Base-by-base conservation (phyloP, 2,797 vertebrate genomes). In the Morus bassanus region DNA sequence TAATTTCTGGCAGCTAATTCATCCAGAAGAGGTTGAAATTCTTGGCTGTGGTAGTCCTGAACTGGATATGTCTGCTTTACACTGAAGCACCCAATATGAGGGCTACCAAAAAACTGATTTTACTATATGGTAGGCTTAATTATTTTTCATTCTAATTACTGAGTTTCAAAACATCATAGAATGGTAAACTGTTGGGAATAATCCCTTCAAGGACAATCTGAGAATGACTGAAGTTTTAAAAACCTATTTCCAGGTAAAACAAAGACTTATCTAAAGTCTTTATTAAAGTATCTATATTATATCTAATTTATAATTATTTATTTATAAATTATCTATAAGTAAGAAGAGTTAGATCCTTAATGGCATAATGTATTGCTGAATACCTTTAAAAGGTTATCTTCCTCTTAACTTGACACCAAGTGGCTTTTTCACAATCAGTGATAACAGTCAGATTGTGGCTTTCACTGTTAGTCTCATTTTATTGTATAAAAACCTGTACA, bases 11-110 rank as follows among this genome's bases (percentile, higher is more conserved):
- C 91, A 99, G 99, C 89, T 99, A 63, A 98, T 99, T 97, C 98
- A 99, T 77, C 99, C 99, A 28, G 99, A 99, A 97, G 99, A 99
- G 93, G 99, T 99, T 94, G 99, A 99, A 98, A 99, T 99, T 97
- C 97, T 99, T 93, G 99, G 99, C 46, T 99, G 99, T 59, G 99
- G 99, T 45, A 99, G 98, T 87, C 99, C 99, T 25, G 99, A 99
- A 35, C 97, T 99, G 76, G 99, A 99, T 94, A 99, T 99, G 99
- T 97, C 98, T 0, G 98, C 99, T 45, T 98, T 99, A 96, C 99
- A 99, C 97, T 98, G 98, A 96, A 99, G 98, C 8, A 99, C 99
- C 39, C 99, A 99, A 54, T 99, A 99, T 21, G 99, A 99, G 64
- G 99, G 99, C 72, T 99, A 99, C 91, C 98, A 98, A 78, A 99